Base-by-base conservation (phyloP, 2,113 vertebrate genomes). In the Hemiprocne comata region DNA sequence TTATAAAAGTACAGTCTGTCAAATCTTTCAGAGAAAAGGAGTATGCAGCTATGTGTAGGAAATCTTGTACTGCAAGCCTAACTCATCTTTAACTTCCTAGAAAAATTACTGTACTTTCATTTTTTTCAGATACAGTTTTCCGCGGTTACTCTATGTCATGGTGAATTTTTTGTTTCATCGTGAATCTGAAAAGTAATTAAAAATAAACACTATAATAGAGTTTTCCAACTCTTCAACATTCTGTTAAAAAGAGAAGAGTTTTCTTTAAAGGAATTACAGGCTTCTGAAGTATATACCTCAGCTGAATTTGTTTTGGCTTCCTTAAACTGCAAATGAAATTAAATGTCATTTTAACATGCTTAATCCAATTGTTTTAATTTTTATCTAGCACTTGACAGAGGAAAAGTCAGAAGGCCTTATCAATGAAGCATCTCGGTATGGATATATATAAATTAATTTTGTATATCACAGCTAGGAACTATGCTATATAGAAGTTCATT, bases 351-450 rank as follows among this genome's bases (percentile, higher is more conserved):
- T 89, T 17, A 87, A 51, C 69, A 34, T 67, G 14, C 20, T 78
- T 95, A 84, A 94, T 70, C 29, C 26, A 44, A 36, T 96, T 97
- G 8, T 96, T 84, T 70, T 64, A 17, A 61, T 84, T 96, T 97
- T 95, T 94, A 29, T 94, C 81, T 94, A 99, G 99, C 99, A 99
- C 95, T 96, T 99, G 87, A 97, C 75, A 64, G 99, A 99, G 95
- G 98, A 99, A 95, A 99, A 99, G 95, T 97, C 98, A 38, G 98
- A 98, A 36, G 99, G 98, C 44, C 98, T 99, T 82, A 91, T 99
- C 91, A 99, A 99, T 97, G 99, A 99, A 98, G 99, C 99, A 87
- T 97, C 98, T 85, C 98, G 99, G 99, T 99, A 99, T 91, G 96
- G 65, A 55, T 94, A 10, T 94, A 10, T 78, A 29, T 29, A 48